Evolutionary conservation across 1,140 invertebrate species (phyloP).

Genomic region (Pogonomyrmex californicus): DNA sequence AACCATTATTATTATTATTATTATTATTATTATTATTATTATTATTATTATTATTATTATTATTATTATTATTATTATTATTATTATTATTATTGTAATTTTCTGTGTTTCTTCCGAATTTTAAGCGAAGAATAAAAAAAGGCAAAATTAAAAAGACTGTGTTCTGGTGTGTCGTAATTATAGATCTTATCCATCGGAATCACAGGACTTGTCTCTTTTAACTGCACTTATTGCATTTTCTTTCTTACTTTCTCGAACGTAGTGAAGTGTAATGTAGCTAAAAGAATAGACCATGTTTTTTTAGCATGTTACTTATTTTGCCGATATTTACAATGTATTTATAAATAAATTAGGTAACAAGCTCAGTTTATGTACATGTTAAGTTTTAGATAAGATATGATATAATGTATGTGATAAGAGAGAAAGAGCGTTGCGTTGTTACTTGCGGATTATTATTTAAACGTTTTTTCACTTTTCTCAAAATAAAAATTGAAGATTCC

Average conservation of each 20-base stretch:
- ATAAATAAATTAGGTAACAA: not conserved
- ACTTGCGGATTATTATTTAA: not conserved
- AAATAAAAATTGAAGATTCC: not conserved
- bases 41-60: conserved; percentile 19
- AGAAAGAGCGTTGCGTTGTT: not conserved
- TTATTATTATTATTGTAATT: not conserved
- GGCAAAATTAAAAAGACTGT: not conserved
- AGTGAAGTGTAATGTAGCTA: not conserved
- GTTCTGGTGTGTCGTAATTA: not conserved
- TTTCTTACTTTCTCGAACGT: not conserved
- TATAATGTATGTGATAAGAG: not conserved
- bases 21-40: not conserved
- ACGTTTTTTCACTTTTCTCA: not conserved
- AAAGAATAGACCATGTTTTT: conserved; percentile 1
- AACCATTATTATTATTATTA: too few relatives aligned
- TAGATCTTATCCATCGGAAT: not conserved
- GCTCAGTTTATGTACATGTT: not conserved
- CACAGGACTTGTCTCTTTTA: not conserved
- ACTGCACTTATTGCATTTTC: not conserved
- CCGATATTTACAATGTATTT: not conserved
- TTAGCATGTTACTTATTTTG: not conserved
- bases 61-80: not conserved
- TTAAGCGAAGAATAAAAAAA: not conserved
- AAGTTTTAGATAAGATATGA: conserved; percentile 14
- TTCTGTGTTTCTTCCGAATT: not conserved